Conservation (phyloP, 1,140 invertebrate species). For the Cephus cinctus region DNA sequence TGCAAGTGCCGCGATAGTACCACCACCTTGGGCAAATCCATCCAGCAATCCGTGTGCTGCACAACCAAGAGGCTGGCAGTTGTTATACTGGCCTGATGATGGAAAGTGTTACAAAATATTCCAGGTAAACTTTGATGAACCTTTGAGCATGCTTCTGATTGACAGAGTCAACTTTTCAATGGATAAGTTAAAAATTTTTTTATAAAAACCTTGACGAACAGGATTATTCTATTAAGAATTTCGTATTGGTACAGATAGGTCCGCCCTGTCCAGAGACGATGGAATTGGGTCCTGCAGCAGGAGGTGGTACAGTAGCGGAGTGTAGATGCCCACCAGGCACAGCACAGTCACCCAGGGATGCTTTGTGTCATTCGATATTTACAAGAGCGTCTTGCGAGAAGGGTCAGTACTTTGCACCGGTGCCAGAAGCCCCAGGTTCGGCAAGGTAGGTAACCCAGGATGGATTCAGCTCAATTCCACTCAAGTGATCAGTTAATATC, state of each 20-base stretch:
- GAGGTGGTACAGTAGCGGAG: constrained; percentile 64
- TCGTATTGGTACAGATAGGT: constrained; percentile 59
- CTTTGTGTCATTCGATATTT: constrained; percentile 70
- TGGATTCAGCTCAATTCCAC: no score
- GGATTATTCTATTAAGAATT: not conserved
- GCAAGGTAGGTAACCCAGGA: constrained; percentile 31
- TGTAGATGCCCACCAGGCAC: constrained; percentile 78
- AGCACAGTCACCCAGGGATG: constrained; percentile 59
- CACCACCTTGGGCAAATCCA: constrained; percentile 82
- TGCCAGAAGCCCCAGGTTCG: constrained; percentile 43
- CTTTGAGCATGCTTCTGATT: not conserved
- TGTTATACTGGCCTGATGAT: constrained; percentile 78
- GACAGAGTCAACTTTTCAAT: no score
- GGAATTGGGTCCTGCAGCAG: constrained; percentile 70
- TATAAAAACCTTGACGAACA: no score
- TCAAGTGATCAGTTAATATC: no score
- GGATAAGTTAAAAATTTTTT: no score
- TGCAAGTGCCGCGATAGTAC: constrained; percentile 62
- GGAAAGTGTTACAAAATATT: constrained; percentile 85
- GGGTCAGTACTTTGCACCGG: constrained; percentile 72
- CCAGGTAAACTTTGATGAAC: constrained; percentile 54
- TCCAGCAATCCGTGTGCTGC: constrained; percentile 76
- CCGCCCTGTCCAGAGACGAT: constrained; percentile 79
- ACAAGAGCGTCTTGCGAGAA: constrained; percentile 67
- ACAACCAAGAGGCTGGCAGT: constrained; percentile 77